Conservation (phyloP, 2,888 invertebrate genomes). For the Oligia fasciuncula region DNA sequence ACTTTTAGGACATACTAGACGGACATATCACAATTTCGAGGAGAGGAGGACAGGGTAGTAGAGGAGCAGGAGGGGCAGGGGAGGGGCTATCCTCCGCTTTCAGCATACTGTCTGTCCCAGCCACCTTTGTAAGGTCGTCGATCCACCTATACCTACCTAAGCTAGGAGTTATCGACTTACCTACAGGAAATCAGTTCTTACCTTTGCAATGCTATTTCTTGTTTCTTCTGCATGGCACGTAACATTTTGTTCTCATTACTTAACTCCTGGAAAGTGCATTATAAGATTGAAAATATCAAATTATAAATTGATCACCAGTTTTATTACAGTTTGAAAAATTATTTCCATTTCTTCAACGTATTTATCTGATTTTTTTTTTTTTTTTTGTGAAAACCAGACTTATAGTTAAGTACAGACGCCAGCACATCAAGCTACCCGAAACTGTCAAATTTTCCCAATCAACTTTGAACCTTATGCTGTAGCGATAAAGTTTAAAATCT, state of each 20-base stretch:
- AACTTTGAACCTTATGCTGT: too few species aligned
- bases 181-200: slow-evolving; percentile 69
- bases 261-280: slow-evolving; percentile 76
- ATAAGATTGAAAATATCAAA: not conserved
- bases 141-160: not conserved
- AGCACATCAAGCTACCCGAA: too few species aligned
- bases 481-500: too few species aligned
- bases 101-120: not conserved
- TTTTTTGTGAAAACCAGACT: too few species aligned
- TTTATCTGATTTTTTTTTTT: not conserved
- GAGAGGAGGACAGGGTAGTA: too few species aligned
- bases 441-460: too few species aligned
- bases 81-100: too few species aligned
- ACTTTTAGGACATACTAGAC: not conserved
- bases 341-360: not conserved
- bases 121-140: not conserved
- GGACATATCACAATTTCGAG: not conserved
- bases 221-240: slow-evolving; percentile 94
- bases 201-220: slow-evolving; percentile 94
- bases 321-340: not conserved
- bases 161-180: not conserved
- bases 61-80: too few species aligned
- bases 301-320: not conserved
- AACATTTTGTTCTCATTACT: slow-evolving; percentile 93
- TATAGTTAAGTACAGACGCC: not conserved